These are phyloP conservation scores for Dexiosoma caninum DNA, from an alignment of 2,888 invertebrate species.

Conservation along the genomic window DNA sequence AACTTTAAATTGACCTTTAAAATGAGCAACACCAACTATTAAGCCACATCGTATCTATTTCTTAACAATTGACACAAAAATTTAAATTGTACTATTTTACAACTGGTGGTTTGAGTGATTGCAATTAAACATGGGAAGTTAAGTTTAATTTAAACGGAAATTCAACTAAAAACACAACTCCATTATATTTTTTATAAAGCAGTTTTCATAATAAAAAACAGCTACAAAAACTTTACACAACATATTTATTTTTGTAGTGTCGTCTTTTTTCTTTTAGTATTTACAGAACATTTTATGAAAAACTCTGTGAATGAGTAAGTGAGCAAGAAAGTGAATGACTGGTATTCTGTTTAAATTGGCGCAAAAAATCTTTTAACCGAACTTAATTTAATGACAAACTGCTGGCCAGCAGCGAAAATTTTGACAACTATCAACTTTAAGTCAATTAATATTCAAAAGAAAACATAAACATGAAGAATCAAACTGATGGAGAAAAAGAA, in stretches of 20 bases:
- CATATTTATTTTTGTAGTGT: background rate
- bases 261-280: background rate
- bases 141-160: conserved; percentile 32
- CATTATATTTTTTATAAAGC: background rate
- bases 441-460: conserved; percentile 34
- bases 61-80: background rate
- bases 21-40: background rate
- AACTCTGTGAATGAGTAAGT: background rate
- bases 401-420: conserved; percentile 20
- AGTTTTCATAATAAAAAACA: background rate
- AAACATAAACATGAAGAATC: background rate
- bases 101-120: background rate
- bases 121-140: conserved; percentile 26
- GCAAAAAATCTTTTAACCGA: background rate
- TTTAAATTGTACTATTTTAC: background rate
- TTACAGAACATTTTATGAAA: background rate
- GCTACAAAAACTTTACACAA: background rate
- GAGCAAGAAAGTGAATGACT: background rate
- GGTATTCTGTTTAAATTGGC: background rate
- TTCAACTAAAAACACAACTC: conserved; percentile 29
- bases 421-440: conserved; percentile 4
- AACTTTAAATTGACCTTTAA: background rate
- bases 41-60: background rate
- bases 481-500: background rate
- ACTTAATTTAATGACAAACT: conserved; percentile 51